Conservation (phyloP, 1,140 invertebrate species). For the Hyles euphorbiae region DNA sequence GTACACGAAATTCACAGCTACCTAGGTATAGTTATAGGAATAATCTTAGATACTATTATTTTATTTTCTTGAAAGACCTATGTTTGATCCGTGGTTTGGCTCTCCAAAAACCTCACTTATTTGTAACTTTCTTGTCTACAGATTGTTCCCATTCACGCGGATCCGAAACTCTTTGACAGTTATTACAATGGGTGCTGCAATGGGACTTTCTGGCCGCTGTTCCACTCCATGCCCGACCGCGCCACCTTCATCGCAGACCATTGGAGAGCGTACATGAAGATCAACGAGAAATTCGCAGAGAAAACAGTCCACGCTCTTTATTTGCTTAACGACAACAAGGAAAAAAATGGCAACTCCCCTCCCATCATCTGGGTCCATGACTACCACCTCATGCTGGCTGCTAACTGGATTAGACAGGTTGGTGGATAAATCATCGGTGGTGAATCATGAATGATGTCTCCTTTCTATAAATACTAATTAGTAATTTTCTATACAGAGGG, state of each 20-base stretch:
- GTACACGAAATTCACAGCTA: no score
- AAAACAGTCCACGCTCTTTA: constrained; percentile 85
- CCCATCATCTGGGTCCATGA: constrained; percentile 94
- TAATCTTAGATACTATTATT: no score
- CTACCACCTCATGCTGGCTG: constrained; percentile 92
- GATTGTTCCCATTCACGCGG: constrained; percentile 88
- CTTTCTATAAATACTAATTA: neutral
- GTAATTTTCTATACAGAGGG: constrained; percentile 71
- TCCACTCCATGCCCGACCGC: constrained; percentile 91
- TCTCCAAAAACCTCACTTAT: no score
- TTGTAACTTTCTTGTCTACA: constrained; percentile 56
- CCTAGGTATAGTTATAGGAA: no score
- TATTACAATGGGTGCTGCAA: constrained; percentile 96
- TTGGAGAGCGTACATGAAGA: constrained; percentile 88
- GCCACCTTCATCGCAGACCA: constrained; percentile 87
- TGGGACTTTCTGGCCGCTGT: constrained; percentile 93
- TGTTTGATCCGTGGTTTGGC: no score
- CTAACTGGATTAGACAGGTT: constrained; percentile 90
- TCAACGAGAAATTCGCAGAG: constrained; percentile 89
- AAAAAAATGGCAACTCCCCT: constrained; percentile 74
- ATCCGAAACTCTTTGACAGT: constrained; percentile 84
- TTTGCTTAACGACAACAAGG: constrained; percentile 77
- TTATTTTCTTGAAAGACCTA: no score
- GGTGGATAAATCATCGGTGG: no score
- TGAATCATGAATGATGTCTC: no score